phyloP scores from a whole-genome alignment of 2,888 invertebrate species.

The Pyrrhosoma nymphula region DNA sequence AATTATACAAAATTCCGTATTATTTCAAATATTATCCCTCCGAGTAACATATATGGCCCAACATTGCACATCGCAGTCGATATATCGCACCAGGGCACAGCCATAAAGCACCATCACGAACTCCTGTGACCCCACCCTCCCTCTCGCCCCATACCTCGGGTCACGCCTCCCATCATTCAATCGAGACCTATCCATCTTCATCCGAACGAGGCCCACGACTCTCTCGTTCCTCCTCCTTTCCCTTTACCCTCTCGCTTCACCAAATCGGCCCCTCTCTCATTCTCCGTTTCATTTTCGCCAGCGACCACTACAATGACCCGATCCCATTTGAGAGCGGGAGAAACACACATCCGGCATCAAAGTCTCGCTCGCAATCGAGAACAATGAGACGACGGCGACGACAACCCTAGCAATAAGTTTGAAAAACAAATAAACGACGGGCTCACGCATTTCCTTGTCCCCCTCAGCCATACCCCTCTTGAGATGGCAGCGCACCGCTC shows the following conservation, averaged over 20 bases:
- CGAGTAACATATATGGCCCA: too few relatives aligned
- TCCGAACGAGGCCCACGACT: slow-evolving; percentile 20
- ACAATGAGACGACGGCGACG: not conserved
- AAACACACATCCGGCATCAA: not conserved
- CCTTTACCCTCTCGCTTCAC: not conserved
- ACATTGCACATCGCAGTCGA: not conserved
- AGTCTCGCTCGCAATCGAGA: not conserved
- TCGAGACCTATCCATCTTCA: slow-evolving; percentile 30
- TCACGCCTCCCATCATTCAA: not conserved
- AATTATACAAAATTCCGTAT: too few relatives aligned
- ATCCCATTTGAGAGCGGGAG: not conserved
- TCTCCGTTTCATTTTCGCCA: slow-evolving; percentile 10
- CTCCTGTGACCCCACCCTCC: not conserved
- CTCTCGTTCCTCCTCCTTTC: not conserved
- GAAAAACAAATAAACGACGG: not conserved
- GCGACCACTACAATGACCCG: not conserved
- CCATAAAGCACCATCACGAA: not conserved
- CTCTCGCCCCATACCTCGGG: not conserved
- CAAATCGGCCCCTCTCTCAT: not conserved
- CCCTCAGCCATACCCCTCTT: not conserved
- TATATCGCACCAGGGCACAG: not conserved
- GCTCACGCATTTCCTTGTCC: not conserved
- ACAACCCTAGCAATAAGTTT: not conserved
- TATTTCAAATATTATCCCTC: too few relatives aligned
- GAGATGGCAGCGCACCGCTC: not conserved